A percentile compares a stretch with the other conserved stretches of the same genome.
These are phyloP conservation scores for Neodiprion lecontei DNA, from an alignment of 1,140 invertebrate species.

Conservation along the genomic window DNA sequence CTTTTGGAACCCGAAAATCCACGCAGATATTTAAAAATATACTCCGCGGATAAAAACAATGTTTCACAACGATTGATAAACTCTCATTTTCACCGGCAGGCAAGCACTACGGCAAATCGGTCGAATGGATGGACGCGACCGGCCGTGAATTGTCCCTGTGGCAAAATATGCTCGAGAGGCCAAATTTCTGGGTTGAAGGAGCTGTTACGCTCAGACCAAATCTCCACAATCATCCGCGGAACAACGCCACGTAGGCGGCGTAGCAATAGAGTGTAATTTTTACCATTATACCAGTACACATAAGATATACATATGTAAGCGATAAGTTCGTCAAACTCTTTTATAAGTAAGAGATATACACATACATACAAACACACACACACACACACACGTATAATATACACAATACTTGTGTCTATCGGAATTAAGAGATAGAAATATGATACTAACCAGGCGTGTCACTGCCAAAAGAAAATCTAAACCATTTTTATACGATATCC, in stretches of 20 bases:
- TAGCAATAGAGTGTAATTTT: background rate
- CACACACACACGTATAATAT: no score
- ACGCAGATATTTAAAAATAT: no score
- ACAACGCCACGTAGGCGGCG: slow-evolving; percentile 2
- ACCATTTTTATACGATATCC: background rate
- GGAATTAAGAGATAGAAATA: background rate
- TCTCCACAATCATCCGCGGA: slow-evolving; percentile 66
- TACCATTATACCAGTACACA: background rate
- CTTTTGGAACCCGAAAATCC: no score
- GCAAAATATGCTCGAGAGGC: slow-evolving; percentile 92
- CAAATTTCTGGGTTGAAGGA: slow-evolving; percentile 96
- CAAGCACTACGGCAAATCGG: slow-evolving; percentile 81
- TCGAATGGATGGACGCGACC: slow-evolving; percentile 95
- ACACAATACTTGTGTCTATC: no score
- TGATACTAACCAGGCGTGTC: background rate
- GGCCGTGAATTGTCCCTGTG: slow-evolving; percentile 90
- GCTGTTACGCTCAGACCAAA: slow-evolving; percentile 83
- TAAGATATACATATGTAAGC: no score
- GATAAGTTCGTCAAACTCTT: no score
- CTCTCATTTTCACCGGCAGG: slow-evolving; percentile 66
- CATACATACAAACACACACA: no score
- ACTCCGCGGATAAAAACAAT: no score
- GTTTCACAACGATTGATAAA: no score
- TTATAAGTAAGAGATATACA: no score
- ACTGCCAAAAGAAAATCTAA: background rate